Evolutionary conservation across 2,888 invertebrate species (phyloP).

Genomic region (Anarsia innoxiella): DNA sequence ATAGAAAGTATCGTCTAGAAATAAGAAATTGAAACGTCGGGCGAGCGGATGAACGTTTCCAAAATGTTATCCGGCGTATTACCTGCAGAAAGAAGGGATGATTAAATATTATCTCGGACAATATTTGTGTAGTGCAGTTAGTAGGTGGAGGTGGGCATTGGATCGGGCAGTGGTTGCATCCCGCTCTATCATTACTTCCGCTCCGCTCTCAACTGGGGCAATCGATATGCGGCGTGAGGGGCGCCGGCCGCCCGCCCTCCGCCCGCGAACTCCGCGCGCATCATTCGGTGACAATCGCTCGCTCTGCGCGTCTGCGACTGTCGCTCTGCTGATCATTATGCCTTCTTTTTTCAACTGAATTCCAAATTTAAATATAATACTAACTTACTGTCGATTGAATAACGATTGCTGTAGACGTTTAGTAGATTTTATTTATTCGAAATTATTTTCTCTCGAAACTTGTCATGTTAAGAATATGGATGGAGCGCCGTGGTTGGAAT

Average conservation of each 20-base stretch:
- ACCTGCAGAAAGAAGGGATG: conserved; percentile 44
- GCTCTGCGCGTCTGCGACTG: conserved; percentile 39
- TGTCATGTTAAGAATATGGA: too few relatives aligned
- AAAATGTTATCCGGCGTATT: conserved; percentile 28
- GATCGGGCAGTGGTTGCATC: conserved; percentile 71
- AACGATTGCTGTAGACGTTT: too few relatives aligned
- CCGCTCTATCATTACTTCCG: conserved; percentile 72
- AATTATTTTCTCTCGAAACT: too few relatives aligned
- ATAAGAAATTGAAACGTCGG: conserved; percentile 15
- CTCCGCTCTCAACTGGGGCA: conserved; percentile 78
- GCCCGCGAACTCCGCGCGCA: conserved; percentile 49
- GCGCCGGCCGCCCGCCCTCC: conserved; percentile 32
- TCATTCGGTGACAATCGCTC: conserved; percentile 70
- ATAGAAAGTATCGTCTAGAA: too few relatives aligned
- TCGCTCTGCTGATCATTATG: conserved; percentile 17
- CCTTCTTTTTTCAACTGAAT: too few relatives aligned
- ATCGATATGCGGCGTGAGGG: conserved; percentile 71
- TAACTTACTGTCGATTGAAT: too few relatives aligned
- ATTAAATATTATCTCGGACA: conserved; percentile 62
- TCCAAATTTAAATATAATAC: too few relatives aligned
- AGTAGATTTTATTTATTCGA: too few relatives aligned
- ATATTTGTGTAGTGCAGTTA: conserved; percentile 67
- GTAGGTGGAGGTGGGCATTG: conserved; percentile 57
- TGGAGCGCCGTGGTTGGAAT: too few relatives aligned
- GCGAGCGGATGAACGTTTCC: too few relatives aligned